Base-by-base conservation (phyloP, 1,140 invertebrate species). In the Lasioglossum baleicum region DNA sequence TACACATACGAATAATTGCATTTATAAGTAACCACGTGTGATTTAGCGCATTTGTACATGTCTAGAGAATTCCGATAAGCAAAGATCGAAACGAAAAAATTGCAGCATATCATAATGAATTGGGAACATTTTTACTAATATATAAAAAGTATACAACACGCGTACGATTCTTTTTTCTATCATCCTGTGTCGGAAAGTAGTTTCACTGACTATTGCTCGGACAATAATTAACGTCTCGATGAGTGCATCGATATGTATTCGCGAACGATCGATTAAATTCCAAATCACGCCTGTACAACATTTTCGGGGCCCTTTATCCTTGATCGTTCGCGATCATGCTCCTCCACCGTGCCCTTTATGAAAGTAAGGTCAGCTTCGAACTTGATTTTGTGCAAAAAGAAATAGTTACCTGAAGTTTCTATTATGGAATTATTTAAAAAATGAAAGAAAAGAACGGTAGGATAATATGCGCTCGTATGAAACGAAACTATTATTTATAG, bases 21-120 rank as follows among this genome's bases (percentile, higher is more conserved):
- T 88, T 88, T 88, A 88, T 87, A 90, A 90, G 80, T 87, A 87
- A 89, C 82, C 87, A 88, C 81, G 82, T 87, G 89, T 88, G 87
- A 90, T 84, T 90, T 86, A 85, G 85, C 86, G 88, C 87, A 89
- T 89, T 89, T 89, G 89, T 90, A 90, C 84, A 84, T 87, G 88
- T 88, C 83, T 89, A 88, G 84, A 75, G 81, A 88, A 84, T 89
- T 89, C 88, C 70, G 81, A 87, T 75, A 77, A 87, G 68, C 65
- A 73, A 35, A 79, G 76, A 79, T 65, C 0, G 44, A 79, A 64
- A 81, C 75, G 83, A 42, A 73, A 83, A 26, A 88, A 81, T 85
- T 88, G 31, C 82, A 89, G 88, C 89, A 90, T 90, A 90, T 90
- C 89, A 89, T 86, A 70, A 86, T 80, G 75, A 86, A 83, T 86